These are phyloP conservation scores for Lichenostomus cassidix DNA, from an alignment of 2,113 vertebrate genomes.

Conservation along the genomic window DNA sequence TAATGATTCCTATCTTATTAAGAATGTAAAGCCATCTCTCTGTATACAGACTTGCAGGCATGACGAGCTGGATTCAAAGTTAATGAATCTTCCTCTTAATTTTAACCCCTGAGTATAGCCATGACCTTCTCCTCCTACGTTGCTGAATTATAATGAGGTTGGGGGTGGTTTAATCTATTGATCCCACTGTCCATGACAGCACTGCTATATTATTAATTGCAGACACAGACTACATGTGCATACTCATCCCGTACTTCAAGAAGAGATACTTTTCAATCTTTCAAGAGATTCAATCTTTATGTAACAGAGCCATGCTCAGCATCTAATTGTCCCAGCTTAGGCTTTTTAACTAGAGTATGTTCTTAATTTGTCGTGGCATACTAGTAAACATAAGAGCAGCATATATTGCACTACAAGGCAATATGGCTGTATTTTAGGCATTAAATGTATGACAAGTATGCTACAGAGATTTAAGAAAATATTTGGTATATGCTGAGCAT, in stretches of 20 bases:
- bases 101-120: constrained; percentile 24
- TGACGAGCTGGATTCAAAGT: constrained; percentile 1
- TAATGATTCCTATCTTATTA: background rate
- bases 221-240: background rate
- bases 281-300: background rate
- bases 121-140: constrained; percentile 31
- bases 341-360: background rate
- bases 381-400: background rate
- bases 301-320: background rate
- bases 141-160: background rate
- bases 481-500: background rate
- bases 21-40: constrained; percentile 3
- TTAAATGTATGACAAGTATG: background rate
- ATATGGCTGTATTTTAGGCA: background rate
- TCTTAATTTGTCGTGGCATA: background rate
- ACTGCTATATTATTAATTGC: background rate
- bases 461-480: background rate
- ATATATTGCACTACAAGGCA: background rate
- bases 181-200: background rate
- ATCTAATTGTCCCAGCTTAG: background rate
- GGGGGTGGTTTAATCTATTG: constrained; percentile 23
- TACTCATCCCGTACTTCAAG: background rate
- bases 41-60: background rate
- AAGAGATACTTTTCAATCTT: background rate
- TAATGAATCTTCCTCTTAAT: constrained; percentile 36